Base-by-base conservation (phyloP, 2,888 invertebrate genomes). In the Lacanobia wlatinum region DNA sequence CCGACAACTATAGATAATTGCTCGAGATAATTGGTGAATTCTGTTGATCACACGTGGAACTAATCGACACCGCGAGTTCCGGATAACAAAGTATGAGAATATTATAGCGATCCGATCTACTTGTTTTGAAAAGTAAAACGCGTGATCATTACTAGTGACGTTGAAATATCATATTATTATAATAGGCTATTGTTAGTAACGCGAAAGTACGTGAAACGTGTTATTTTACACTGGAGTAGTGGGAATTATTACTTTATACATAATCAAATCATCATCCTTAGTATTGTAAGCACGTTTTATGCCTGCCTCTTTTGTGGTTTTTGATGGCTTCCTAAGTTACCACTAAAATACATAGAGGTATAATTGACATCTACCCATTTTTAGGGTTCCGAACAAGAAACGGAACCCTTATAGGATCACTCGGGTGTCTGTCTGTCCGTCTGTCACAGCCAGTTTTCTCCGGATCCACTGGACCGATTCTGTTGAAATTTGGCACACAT, bases 11-110 rank as follows among this genome's bases (percentile, higher is more conserved):
- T 86, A 90, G 87, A 90, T 91, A 86, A 94, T 92, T 91, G 87
- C 87, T 90, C 68, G 76, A 84, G 72, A 89, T 92, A 92, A 94
- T 93, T 93, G 91, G 90, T 87, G 86, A 90, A 92, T 89, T 90
- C 88, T 89, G 86, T 87, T 87, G 84, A 90, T 90, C 91, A 89
- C 89, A 91, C 88, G 90, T 91, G 92, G 88, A 94, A 92, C 92
- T 88, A 94, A 94, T 94, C 90, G 84, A 79, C 85, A 84, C 83
- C 83, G 83, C 87, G 76, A 94, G 92, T 94, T 94, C 93, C 94
- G 92, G 91, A 92, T 89, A 87, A 87, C 87, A 90, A 90, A 88
- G 88, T 86, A 61, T 56, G 21, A 23, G 21, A 28, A 53, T 70
- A 88, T 48, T 28, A 87, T 87, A 84, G 87, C 89, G 92, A 92